Evolutionary conservation across 1,140 invertebrate species (phyloP), one percentile per base, ranked within the genome.

Genomic region (Leptonema lineaticorne): DNA sequence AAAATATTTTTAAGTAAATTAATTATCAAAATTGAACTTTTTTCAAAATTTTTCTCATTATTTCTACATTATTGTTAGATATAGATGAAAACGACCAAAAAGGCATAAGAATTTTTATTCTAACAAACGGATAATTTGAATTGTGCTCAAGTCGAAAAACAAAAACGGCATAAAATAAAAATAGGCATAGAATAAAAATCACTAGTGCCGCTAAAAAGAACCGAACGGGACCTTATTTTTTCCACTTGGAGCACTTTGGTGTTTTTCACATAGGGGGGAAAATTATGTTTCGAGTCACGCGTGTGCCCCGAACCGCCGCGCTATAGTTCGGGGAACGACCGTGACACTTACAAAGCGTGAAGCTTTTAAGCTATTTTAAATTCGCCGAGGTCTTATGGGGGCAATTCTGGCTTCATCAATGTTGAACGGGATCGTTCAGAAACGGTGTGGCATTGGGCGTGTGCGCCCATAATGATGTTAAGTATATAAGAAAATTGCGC

Each of bases 251-350:
- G 33, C 7, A 8, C n/a, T 37, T 37, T n/a, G n/a, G 7, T 48
- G 5, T 48, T 48, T 22, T n/a, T 48, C 46, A 7, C 46, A 27
- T 41, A 41, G 16, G 37, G 33, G 30, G 11, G 57, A 20, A 37
- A 60, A 60, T 68, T 68, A 56, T 53, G 45, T 68, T 68, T 62
- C 67, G 67, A 62, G 67, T 68, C 67, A 68, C 67, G 67, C 46
- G 64, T 66, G 67, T 53, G 58, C 30, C 59, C 45, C 48, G 29
- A 68, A 53, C 57, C 67, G 20, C 30, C 67, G 41, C 67, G 20
- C 30, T 58, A 37, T 53, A 48, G 58, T 48, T 62, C 37, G 45
- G 30, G 58, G 27, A 59, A 37, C 29, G 45, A 26, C 37, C 64
- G 30, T 50, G 64, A 66, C 64, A 66, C 50, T 66, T 57, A 66